Percentiles rank a stretch among this genome's conserved stretches.
Evolutionary conservation across 2,888 invertebrate genomes (phyloP).

Genomic region (Drosophila aldrichi): DNA sequence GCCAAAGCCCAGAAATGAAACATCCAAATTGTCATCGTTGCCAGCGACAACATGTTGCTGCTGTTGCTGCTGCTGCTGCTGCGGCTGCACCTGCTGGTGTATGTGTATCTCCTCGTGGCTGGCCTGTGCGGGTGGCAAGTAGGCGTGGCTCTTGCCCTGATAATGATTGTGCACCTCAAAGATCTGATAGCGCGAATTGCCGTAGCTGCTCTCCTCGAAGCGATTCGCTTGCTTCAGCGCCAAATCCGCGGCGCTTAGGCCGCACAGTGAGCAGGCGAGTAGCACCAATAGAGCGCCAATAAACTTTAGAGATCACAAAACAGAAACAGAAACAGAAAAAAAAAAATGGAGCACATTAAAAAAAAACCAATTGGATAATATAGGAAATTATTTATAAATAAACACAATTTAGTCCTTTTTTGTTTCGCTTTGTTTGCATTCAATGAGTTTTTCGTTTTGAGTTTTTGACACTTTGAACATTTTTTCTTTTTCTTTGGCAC

Average conservation of each 20-base stretch:
- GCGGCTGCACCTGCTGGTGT: slow-evolving; percentile 44
- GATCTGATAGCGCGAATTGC: slow-evolving; percentile 71
- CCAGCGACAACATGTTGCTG: slow-evolving; percentile 26
- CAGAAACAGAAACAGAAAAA: background rate
- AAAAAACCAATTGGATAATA: slow-evolving; percentile 3
- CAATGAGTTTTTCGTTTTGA: background rate
- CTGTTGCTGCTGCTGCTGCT: slow-evolving; percentile 25
- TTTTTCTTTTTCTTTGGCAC: slow-evolving; percentile 15
- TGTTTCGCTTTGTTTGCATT: background rate
- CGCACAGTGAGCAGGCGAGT: slow-evolving; percentile 53
- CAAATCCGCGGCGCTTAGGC: slow-evolving; percentile 65
- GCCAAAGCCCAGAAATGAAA: slow-evolving; percentile 66
- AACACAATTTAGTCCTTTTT: slow-evolving; percentile 20
- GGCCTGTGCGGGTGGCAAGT: slow-evolving; percentile 52
- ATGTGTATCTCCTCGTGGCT: slow-evolving; percentile 60
- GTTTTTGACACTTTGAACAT: background rate
- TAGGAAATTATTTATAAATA: background rate
- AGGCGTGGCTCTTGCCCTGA: slow-evolving; percentile 42
- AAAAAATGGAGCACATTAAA: slow-evolving; percentile 15
- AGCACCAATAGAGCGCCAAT: slow-evolving; percentile 62
- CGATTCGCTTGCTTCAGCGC: slow-evolving; percentile 57
- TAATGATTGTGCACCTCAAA: slow-evolving; percentile 80
- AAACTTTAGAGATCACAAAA: slow-evolving; percentile 41
- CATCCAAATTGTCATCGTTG: slow-evolving; percentile 69
- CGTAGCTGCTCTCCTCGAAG: slow-evolving; percentile 73